Percentiles rank a stretch among this genome's conserved stretches.
Evolutionary conservation across 2,797 vertebrate genomes (phyloP).

Genomic region (Hipposideros larvatus): DNA sequence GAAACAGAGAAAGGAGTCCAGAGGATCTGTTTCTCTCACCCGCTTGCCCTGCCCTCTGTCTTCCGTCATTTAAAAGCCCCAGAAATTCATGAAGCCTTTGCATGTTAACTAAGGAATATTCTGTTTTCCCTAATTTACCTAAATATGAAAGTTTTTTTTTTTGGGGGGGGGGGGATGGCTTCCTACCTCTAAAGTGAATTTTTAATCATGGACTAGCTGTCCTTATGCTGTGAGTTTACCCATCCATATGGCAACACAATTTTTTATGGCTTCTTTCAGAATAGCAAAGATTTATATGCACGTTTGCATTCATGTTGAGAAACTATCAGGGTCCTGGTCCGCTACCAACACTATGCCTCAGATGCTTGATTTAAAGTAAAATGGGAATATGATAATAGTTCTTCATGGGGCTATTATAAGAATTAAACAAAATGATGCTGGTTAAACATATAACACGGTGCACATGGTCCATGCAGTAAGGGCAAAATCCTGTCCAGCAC

Average conservation of each 20-base stretch:
- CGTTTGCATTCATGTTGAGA: background rate
- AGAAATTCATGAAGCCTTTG: background rate
- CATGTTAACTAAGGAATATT: background rate
- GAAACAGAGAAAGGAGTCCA: background rate
- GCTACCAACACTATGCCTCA: background rate
- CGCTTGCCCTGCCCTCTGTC: background rate
- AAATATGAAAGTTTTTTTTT: background rate
- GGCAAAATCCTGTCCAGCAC: rapidly evolving
- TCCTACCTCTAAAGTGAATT: background rate
- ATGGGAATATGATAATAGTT: background rate
- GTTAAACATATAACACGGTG: background rate
- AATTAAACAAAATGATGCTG: background rate
- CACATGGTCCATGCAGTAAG: rapidly evolving
- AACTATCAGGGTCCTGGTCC: background rate
- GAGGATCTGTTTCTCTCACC: background rate
- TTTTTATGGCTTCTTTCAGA: background rate
- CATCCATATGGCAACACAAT: background rate
- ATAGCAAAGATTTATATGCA: background rate
- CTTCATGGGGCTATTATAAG: background rate
- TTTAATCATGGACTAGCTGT: background rate
- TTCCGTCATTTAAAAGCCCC: background rate
- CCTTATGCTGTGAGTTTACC: background rate
- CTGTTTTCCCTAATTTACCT: background rate
- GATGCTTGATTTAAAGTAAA: background rate
- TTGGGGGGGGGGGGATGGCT: background rate